Evolutionary conservation across 1,140 invertebrate genomes (phyloP).

Genomic region (Ylistrum balloti): DNA sequence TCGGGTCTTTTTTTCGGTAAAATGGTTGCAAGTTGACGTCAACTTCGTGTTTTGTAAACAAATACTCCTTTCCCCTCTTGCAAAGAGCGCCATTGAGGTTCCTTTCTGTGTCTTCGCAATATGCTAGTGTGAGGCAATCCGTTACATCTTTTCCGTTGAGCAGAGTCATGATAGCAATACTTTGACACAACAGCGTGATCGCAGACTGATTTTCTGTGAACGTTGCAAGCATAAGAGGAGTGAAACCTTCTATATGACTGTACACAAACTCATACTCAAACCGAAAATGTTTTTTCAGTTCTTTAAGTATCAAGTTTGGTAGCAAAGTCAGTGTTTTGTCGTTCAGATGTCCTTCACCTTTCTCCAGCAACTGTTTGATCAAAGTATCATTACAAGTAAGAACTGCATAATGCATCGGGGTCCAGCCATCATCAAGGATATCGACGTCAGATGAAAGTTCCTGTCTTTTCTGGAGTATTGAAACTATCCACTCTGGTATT

Average conservation of each 20-base stretch:
- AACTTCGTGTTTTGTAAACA: background rate
- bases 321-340: background rate
- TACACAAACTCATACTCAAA: constrained; percentile 2
- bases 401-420: background rate
- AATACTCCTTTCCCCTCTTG: background rate
- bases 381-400: background rate
- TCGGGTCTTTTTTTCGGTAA: background rate
- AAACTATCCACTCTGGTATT: background rate
- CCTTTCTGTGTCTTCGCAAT: background rate
- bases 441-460: background rate
- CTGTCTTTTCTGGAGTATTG: background rate
- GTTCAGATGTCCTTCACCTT: background rate
- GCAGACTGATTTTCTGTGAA: background rate
- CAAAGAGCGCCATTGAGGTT: background rate
- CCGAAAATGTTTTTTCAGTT: background rate
- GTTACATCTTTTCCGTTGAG: background rate
- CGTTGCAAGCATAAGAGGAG: background rate
- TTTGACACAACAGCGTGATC: background rate
- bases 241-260: background rate
- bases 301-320: background rate
- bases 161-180: background rate
- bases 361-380: background rate
- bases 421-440: background rate
- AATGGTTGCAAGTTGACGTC: background rate
- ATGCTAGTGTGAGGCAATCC: background rate